Base-by-base conservation (phyloP, 23 tunicate genomes). In the Halocynthia aurantium region DNA sequence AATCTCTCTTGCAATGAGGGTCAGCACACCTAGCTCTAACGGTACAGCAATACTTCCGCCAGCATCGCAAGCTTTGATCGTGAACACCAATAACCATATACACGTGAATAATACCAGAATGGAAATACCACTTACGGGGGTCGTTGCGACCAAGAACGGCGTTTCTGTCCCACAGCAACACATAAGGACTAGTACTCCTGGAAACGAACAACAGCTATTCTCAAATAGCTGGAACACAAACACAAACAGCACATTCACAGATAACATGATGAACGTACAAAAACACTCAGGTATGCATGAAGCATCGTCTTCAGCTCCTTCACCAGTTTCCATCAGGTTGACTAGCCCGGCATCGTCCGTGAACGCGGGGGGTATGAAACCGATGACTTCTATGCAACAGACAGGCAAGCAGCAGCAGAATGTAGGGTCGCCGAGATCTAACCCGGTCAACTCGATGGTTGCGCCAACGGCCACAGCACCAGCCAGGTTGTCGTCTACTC, bases 1-100 rank as follows among this genome's bases (percentile, higher is more conserved):
- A 31, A 31, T 31, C 44, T 31, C 44, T 31, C 44, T 20, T 71
- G 76, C 76, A 52, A 71, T 71, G 76, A 71, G 76, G 76, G 76
- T 71, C 55, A 71, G 76, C n/a, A 40, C 76, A 51, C 76, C 76
- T 71, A 54, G 55, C 9, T 51, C 76, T 8, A 71, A 40, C 10
- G 76, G 51, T 15, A 71, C 76, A 52, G 76, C 55, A 20, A 22
- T 68, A 15, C 76, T 71, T 10, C 50, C 76, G 19, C 18, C 76
- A n/a, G 17, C 76, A 51, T 71, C 76, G 18, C 44, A 31, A 31
- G 44, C 44, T 31, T 2, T 31, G 44, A 31, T 31, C 1, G 44
- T 31, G 44, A 52, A 54, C 18, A 71, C 56, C 12, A 40, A 40
- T 20, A 51, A 71, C 56, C 17, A 53, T 10, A 17, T 71, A 49